A percentile compares a stretch with the other conserved stretches of the same genome.
Evolutionary conservation across 2,113 vertebrate genomes (phyloP).

Genomic region (Cephalopterus ornatus): DNA sequence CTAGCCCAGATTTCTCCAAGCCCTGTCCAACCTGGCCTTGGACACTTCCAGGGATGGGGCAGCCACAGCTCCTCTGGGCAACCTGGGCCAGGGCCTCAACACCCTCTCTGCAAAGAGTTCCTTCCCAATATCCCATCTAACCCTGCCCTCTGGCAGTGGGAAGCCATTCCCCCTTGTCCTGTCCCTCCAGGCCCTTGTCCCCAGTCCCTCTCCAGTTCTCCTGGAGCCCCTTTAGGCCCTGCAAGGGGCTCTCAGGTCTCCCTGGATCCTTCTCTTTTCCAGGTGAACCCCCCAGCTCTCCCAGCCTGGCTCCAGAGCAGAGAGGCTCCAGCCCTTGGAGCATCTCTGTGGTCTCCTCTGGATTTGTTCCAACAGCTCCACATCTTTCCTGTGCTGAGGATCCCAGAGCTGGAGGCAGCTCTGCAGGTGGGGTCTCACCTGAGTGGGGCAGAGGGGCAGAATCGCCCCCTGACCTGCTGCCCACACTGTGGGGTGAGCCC

Average conservation of each 20-base stretch:
- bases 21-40: background rate
- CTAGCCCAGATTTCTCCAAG: background rate
- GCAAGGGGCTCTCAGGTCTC: background rate
- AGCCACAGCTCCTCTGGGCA: background rate
- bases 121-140: rapidly evolving
- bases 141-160: background rate
- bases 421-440: background rate
- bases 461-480: background rate
- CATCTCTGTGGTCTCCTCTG: background rate
- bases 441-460: background rate
- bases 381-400: background rate
- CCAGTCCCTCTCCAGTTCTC: background rate
- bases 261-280: background rate
- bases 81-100: background rate
- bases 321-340: background rate
- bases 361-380: background rate
- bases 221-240: background rate
- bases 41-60: background rate
- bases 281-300: background rate
- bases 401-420: background rate
- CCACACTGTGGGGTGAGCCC: background rate
- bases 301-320: background rate
- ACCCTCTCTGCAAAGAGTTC: background rate
- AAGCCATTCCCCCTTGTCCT: background rate
- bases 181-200: background rate